These are phyloP conservation scores for Cinclus cinclus DNA, from an alignment of 2,113 vertebrate species.

Conservation along the genomic window DNA sequence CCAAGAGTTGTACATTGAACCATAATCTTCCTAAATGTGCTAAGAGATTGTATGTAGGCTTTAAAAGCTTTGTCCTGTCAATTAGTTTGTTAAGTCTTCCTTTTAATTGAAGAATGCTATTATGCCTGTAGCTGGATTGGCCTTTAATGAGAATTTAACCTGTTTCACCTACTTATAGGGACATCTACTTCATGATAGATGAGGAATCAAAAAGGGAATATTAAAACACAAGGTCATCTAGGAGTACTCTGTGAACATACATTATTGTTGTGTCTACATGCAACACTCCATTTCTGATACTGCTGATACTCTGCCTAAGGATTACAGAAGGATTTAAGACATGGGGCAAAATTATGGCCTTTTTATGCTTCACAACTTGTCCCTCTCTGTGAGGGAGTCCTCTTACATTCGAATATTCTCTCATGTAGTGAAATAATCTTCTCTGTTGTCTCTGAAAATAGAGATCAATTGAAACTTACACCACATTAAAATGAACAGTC, in stretches of 20 bases:
- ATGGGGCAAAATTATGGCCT: neutral
- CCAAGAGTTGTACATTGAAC: conserved; percentile 41
- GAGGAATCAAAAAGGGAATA: neutral
- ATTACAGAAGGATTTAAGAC: neutral
- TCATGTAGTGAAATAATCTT: neutral
- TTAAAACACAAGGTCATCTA: neutral
- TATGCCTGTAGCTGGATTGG: conserved; percentile 18
- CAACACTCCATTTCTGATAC: neutral
- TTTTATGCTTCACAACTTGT: neutral
- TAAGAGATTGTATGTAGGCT: conserved; percentile 57
- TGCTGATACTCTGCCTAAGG: neutral
- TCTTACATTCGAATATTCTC: neutral
- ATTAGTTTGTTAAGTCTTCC: conserved; percentile 66
- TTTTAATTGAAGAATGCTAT: conserved; percentile 32
- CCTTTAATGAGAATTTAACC: conserved; percentile 68
- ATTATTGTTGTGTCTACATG: neutral
- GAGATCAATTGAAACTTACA: neutral
- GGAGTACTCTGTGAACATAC: neutral
- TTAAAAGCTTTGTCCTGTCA: conserved; percentile 56
- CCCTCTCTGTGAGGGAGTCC: neutral
- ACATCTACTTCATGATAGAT: neutral
- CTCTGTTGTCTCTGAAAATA: neutral
- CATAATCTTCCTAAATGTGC: conserved; percentile 54
- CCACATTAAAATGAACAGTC: neutral
- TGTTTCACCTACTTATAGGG: neutral